Base-by-base conservation (phyloP, 2,797 vertebrate genomes). In the Cuculus canorus region DNA sequence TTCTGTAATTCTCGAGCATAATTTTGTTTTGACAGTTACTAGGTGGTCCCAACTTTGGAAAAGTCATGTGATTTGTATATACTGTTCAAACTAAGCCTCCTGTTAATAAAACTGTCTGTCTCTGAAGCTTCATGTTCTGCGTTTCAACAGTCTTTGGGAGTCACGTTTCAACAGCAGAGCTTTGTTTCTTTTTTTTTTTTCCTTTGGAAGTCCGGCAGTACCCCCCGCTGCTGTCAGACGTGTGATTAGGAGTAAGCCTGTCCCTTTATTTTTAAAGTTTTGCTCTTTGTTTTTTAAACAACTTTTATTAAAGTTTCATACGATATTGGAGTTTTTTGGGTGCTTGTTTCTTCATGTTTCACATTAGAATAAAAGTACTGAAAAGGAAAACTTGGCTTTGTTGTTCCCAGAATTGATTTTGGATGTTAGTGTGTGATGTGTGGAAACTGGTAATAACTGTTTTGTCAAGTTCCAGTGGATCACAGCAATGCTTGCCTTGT, bases 61-160 rank as follows among this genome's bases (percentile, higher is more conserved):
- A 97, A 97, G 96, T 95, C 91, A 97, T 97, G 97, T 97, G 95
- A 97, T 97, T 98, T 99, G 98, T 99, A 97, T 98, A 98, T 98
- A 97, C 96, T 99, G 98, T 98, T 98, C 96, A 98, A 96, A 98
- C 97, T 97, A 98, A 97, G 98, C 98, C 98, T 98, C 98, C 98
- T 98, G 98, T 98, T 98, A 99, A 99, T 99, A 99, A 99, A 99
- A 98, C 98, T 98, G 98, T 98, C 98, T 98, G 98, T 97, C 98
- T 98, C 95, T 97, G 96, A 97, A 98, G 95, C 96, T 96, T 96
- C 82, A 96, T 94, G 94, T 97, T 96, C 91, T 86, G 95, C 96
- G 95, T 97, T 97, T 97, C 96, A 97, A 97, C 90, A 89, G 95
- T 97, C 88, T 96, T 97, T 96, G 94, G 95, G 93, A 97, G 87